A percentile compares a stretch with the other conserved stretches of the same genome.
Conservation (phyloP, 2,113 vertebrate genomes). For the Lepus timidus region DNA sequence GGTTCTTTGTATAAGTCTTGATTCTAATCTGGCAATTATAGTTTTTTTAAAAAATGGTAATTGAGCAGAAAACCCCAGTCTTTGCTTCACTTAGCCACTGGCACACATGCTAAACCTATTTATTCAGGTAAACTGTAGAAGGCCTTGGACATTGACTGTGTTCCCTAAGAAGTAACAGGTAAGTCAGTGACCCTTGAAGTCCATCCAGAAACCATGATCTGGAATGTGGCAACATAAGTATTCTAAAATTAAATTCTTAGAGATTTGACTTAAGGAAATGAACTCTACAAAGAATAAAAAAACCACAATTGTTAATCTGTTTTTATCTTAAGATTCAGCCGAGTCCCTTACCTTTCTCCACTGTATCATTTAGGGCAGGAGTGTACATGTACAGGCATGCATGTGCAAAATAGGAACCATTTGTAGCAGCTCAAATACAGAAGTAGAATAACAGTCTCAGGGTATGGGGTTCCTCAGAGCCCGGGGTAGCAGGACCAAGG, state of each 20-base stretch:
- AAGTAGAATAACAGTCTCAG: neutral
- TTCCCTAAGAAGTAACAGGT: neutral
- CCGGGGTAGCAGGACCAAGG: too few relatives aligned
- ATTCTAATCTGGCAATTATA: neutral
- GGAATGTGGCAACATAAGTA: neutral
- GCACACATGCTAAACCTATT: neutral
- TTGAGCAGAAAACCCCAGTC: conserved; percentile 1
- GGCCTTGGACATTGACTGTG: neutral
- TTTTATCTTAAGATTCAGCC: conserved; percentile 29
- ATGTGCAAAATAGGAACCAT: neutral
- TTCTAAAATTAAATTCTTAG: conserved; percentile 37
- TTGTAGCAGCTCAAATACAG: neutral
- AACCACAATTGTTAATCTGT: neutral
- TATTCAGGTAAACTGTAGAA: conserved; percentile 12
- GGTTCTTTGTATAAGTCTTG: neutral
- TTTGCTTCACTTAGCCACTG: conserved; percentile 6
- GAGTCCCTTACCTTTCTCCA: neutral
- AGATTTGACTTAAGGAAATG: neutral
- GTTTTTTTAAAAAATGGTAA: conserved; percentile 8
- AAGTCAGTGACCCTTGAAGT: conserved; percentile 14
- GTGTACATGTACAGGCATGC: neutral
- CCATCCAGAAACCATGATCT: neutral
- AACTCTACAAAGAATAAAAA: conserved; percentile 10
- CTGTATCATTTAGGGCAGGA: neutral
- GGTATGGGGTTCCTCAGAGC: neutral